Base-by-base conservation (phyloP, 1,140 invertebrate genomes). In the Akabosia matsudoensis region DNA sequence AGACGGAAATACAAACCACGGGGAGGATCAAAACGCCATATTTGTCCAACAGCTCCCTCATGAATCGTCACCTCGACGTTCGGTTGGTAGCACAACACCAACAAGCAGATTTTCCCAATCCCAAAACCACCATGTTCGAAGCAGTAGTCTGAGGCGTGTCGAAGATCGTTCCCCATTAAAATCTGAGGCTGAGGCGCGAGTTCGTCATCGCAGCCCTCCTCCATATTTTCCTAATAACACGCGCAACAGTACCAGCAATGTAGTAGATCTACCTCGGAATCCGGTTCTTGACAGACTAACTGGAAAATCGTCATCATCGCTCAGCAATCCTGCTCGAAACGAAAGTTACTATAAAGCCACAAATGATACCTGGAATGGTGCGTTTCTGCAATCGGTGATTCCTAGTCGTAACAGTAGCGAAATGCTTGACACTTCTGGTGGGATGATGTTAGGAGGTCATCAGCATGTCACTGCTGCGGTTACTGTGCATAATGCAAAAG, bases 231-330 rank as follows among this genome's bases (percentile, higher is more conserved):
- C 72, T 22, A 61, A 71, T 73, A 37, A 73, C 33, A 33, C n/a
- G 22, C 77, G 84, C 89, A 87, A 52, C 30, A n/a, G 26, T 4
- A 14, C 16, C 2, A 33, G 51, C 22, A 54, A 31, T 28, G 45
- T 74, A 45, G 24, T 80, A 13, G 75, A 81, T 31, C 74, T 80
- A 28, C 73, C 76, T n/a, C 70, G 83, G 51, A 93, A 93, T 85
- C 93, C 93, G 54, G 93, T 95, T 34, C 90, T 95, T 80, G 93
- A 95, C 83, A 86, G 93, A 82, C 85, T 96, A 79, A 95, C 92
- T 28, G 91, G 91, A 76, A 88, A 79, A 87, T 88, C 54, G 86
- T 85, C 78, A 87, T 85, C 82, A 13, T n/a, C 54, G 4, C 79
- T 79, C 73, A 76, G 52, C 79, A 80, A 82, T 79, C 82, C 86